These are phyloP conservation scores for Porites lobata DNA, from an alignment of 92 coral and sea anemone species.

Conservation along the genomic window DNA sequence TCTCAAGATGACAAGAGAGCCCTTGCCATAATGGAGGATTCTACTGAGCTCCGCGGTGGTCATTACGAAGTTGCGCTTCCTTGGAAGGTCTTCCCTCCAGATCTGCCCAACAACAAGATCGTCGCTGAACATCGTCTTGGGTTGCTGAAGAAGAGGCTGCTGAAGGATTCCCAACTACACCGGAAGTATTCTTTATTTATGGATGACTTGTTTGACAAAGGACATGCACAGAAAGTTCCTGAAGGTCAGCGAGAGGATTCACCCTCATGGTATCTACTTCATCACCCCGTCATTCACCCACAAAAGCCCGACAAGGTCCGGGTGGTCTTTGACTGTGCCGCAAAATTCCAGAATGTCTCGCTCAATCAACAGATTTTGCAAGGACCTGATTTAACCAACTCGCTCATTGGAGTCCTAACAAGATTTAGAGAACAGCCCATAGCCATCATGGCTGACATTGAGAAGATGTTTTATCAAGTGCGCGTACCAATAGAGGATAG, in stretches of 20 bases:
- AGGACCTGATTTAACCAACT: conserved; percentile 79
- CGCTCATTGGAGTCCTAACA: conserved; percentile 67
- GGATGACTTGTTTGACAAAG: conserved; percentile 33
- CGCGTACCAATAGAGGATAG: conserved; percentile 50
- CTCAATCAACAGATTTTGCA: conserved; percentile 73
- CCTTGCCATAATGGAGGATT: no score
- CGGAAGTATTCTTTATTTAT: conserved; percentile 35
- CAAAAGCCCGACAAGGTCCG: conserved; percentile 49
- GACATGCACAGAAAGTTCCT: conserved; percentile 25
- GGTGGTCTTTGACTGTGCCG: conserved; percentile 73
- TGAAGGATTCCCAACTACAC: conserved; percentile 41
- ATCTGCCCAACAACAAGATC: no score
- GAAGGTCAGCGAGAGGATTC: conserved; percentile 42
- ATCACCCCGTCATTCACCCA: conserved; percentile 40
- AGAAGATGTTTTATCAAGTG: conserved; percentile 68
- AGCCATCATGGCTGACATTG: background rate
- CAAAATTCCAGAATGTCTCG: conserved; percentile 50
- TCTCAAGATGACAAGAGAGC: no score
- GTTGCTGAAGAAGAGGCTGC: conserved; percentile 56
- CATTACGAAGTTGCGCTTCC: no score
- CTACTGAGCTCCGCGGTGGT: no score
- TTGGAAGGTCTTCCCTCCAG: no score
- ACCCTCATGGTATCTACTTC: conserved; percentile 45
- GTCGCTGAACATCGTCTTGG: conserved; percentile 64
- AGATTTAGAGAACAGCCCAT: conserved; percentile 65